phyloP scores from a whole-genome alignment of 53 echinoderm and acorn worm genomes.

The Pentamera pediparva region DNA sequence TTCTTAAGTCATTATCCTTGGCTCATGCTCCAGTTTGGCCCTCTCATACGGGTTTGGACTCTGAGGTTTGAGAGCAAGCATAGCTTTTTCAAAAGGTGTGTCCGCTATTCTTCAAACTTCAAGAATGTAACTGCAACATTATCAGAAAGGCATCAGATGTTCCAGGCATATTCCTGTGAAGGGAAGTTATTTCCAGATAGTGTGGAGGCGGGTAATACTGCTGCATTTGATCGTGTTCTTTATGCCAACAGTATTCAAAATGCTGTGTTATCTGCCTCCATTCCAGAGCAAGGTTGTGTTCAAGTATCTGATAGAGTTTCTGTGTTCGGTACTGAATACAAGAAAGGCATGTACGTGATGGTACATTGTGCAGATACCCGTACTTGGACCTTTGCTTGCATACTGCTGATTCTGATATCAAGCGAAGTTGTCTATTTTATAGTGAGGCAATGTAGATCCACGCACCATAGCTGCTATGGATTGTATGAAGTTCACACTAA shows the following conservation, averaged over 20 bases:
- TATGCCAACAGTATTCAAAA: conserved; percentile 31
- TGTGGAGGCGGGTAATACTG: conserved; percentile 2
- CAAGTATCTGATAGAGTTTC: conserved; percentile 25
- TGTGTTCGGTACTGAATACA: conserved; percentile 31
- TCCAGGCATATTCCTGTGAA: conserved; percentile 45
- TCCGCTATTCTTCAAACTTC: conserved; percentile 45
- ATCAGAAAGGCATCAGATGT: conserved; percentile 39
- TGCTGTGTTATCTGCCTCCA: neutral
- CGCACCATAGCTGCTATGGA: conserved; percentile 23
- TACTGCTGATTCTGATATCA: conserved; percentile 48
- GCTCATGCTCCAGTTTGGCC: conserved; percentile 52
- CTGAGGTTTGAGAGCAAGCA: conserved; percentile 68
- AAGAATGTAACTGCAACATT: conserved; percentile 36
- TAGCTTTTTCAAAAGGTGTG: conserved; percentile 48
- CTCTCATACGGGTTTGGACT: conserved; percentile 51
- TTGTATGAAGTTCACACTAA: conserved; percentile 27
- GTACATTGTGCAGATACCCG: neutral
- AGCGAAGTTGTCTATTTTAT: conserved; percentile 35
- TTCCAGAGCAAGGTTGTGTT: neutral
- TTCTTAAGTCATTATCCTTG: conserved; percentile 39
- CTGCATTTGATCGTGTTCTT: conserved; percentile 23
- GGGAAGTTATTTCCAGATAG: conserved; percentile 36
- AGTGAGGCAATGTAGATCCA: neutral
- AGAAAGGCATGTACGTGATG: conserved; percentile 34
- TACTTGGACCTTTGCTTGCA: conserved; percentile 50